phyloP scores from a whole-genome alignment of 64 coral and sea anemone genomes.

The Pocillopora verrucosa region DNA sequence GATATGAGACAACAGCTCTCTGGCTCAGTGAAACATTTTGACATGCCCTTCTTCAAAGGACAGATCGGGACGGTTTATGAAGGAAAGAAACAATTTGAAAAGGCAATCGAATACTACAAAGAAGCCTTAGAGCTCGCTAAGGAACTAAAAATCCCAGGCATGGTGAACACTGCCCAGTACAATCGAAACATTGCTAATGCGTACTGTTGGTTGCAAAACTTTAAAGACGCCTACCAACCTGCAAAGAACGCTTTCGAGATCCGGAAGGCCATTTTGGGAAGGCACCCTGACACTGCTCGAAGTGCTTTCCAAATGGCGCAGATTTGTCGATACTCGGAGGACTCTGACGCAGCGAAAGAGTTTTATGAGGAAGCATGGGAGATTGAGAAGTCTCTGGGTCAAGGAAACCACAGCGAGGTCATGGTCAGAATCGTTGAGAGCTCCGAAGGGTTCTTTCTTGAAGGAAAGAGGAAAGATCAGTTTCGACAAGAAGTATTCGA shows the following conservation, averaged over 20 bases:
- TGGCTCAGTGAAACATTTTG: constrained; percentile 22
- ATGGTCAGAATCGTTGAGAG: neutral
- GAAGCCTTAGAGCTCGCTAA: constrained; percentile 46
- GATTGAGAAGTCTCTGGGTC: constrained; percentile 36
- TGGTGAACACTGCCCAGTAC: constrained; percentile 16
- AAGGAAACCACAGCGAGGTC: constrained; percentile 21
- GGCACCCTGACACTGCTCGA: constrained; percentile 13
- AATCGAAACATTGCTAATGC: constrained; percentile 51
- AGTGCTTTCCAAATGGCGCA: constrained; percentile 37
- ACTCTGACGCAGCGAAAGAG: constrained; percentile 22
- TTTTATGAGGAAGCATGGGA: constrained; percentile 42
- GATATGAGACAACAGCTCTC: constrained; percentile 47
- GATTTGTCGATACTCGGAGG: neutral
- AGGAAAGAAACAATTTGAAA: neutral
- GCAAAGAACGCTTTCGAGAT: constrained; percentile 31
- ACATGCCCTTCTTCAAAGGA: constrained; percentile 41
- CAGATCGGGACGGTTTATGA: constrained; percentile 49
- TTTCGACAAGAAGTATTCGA: neutral
- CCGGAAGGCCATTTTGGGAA: constrained; percentile 42
- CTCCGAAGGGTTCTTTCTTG: neutral
- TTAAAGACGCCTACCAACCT: neutral
- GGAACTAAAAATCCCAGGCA: constrained; percentile 38
- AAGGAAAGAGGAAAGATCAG: neutral
- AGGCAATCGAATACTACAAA: constrained; percentile 37
- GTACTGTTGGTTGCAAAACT: constrained; percentile 20